Conservation (phyloP, 2,113 vertebrate species). For the Sinocyclocheilus anophthalmus region DNA sequence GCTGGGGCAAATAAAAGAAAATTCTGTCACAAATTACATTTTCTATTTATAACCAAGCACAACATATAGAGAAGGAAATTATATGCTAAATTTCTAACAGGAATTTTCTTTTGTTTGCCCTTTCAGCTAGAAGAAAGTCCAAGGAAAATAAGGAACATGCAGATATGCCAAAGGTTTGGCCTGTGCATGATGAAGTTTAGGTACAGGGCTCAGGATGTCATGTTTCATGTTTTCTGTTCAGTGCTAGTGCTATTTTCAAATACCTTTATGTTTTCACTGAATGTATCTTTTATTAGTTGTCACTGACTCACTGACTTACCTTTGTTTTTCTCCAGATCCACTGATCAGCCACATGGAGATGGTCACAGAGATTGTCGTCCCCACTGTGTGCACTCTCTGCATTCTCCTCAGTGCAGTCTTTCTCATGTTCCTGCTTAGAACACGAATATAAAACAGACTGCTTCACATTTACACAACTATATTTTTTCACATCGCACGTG, state of each 20-base stretch:
- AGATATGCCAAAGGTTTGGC: slow-evolving; percentile 64
- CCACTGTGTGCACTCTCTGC: slow-evolving; percentile 84
- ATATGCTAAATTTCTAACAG: slow-evolving; percentile 59
- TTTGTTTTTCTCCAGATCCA: slow-evolving; percentile 76
- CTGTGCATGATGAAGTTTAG: slow-evolving; percentile 67
- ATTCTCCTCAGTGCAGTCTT: slow-evolving; percentile 84
- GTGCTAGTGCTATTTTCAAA: neutral
- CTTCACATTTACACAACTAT: neutral
- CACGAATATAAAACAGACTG: slow-evolving; percentile 66
- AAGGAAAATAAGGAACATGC: slow-evolving; percentile 66
- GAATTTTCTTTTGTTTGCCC: slow-evolving; percentile 69
- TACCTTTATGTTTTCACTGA: neutral
- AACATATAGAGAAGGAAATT: neutral
- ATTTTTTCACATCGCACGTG: slow-evolving; percentile 17
- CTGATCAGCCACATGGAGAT: slow-evolving; percentile 84
- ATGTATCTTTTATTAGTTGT: neutral
- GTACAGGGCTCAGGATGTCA: slow-evolving; percentile 44
- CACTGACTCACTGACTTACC: neutral
- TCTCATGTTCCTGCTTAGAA: slow-evolving; percentile 80
- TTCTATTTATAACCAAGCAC: slow-evolving; percentile 2
- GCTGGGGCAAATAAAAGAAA: slow-evolving; percentile 70
- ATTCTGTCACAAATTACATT: slow-evolving; percentile 46
- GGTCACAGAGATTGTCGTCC: slow-evolving; percentile 86
- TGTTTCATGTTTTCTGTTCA: neutral
- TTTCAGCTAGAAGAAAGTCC: slow-evolving; percentile 62